phyloP scores from a whole-genome alignment of 2,888 invertebrate species.

The Argynnis bischoffii region DNA sequence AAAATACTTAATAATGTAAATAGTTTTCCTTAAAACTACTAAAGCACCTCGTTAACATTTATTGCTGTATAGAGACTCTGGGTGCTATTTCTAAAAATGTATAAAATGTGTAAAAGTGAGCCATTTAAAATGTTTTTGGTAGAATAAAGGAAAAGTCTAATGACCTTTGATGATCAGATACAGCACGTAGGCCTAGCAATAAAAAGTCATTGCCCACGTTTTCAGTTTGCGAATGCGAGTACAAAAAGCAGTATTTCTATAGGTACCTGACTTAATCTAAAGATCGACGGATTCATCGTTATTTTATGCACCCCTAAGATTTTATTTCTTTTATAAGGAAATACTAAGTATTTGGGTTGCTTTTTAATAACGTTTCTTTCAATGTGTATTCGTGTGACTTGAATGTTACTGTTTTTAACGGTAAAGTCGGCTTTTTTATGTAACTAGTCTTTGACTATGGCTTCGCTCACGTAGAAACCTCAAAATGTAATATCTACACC shows the following conservation, averaged over 20 bases:
- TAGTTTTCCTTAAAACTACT: too few relatives aligned
- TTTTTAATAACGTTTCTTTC: slow-evolving; percentile 60
- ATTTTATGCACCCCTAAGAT: slow-evolving; percentile 75
- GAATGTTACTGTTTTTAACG: not conserved
- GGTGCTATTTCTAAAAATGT: too few relatives aligned
- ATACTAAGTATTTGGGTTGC: slow-evolving; percentile 57
- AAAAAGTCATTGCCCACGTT: slow-evolving; percentile 37
- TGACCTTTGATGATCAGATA: slow-evolving; percentile 14
- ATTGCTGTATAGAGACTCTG: too few relatives aligned
- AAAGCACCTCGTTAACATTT: too few relatives aligned
- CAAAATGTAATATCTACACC: too few relatives aligned
- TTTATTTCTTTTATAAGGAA: slow-evolving; percentile 59
- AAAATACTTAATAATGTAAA: too few relatives aligned
- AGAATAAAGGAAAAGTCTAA: slow-evolving; percentile 5
- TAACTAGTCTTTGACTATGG: too few relatives aligned
- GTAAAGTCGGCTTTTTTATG: not conserved
- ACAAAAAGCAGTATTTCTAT: slow-evolving; percentile 39
- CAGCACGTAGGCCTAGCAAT: slow-evolving; percentile 25
- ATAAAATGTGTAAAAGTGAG: too few relatives aligned
- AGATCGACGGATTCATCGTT: slow-evolving; percentile 59
- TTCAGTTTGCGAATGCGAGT: slow-evolving; percentile 30
- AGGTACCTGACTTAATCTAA: slow-evolving; percentile 44
- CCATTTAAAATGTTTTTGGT: too few relatives aligned
- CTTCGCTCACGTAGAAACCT: too few relatives aligned
- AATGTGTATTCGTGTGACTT: slow-evolving; percentile 15